These are phyloP conservation scores for Sesia bembeciformis DNA, from an alignment of 2,888 invertebrate species.

Conservation along the genomic window DNA sequence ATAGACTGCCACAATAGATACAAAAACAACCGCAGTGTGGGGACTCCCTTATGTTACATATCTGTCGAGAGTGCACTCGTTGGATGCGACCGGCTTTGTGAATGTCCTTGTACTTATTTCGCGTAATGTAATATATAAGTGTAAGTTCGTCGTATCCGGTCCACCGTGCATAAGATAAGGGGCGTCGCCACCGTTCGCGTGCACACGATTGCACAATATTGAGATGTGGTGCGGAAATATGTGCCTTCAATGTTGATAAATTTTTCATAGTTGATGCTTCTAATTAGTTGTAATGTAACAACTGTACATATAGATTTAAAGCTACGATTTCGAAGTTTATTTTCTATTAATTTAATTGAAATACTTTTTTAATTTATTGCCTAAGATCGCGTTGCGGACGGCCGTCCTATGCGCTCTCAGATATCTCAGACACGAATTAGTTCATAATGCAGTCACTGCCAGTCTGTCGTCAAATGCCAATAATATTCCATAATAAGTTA, in stretches of 20 bases:
- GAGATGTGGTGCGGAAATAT: conserved; percentile 70
- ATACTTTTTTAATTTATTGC: conserved; percentile 57
- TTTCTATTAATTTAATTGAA: conserved; percentile 64
- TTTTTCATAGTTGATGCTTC: conserved; percentile 71
- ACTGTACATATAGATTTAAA: conserved; percentile 64
- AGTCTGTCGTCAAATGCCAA: background rate
- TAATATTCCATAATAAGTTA: background rate
- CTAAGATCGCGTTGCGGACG: conserved; percentile 31
- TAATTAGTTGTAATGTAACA: conserved; percentile 61
- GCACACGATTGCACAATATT: conserved; percentile 37
- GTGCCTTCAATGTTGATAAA: conserved; percentile 74
- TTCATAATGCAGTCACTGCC: background rate
- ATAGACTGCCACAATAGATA: too few relatives aligned
- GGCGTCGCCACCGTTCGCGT: conserved; percentile 30
- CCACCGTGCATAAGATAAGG: conserved; percentile 18
- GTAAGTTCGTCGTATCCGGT: conserved; percentile 5
- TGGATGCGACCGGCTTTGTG: too few relatives aligned
- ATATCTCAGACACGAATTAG: background rate
- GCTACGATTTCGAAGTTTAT: conserved; percentile 58
- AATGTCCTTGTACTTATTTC: conserved; percentile 5
- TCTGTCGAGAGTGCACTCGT: too few relatives aligned
- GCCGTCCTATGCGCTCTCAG: background rate
- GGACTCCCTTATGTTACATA: too few relatives aligned
- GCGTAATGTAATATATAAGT: conserved; percentile 4
- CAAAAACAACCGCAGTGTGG: too few relatives aligned